Evolutionary conservation across 1,140 invertebrate species (phyloP), one percentile per base, ranked within the genome.

Genomic region (Liolophura sinensis): DNA sequence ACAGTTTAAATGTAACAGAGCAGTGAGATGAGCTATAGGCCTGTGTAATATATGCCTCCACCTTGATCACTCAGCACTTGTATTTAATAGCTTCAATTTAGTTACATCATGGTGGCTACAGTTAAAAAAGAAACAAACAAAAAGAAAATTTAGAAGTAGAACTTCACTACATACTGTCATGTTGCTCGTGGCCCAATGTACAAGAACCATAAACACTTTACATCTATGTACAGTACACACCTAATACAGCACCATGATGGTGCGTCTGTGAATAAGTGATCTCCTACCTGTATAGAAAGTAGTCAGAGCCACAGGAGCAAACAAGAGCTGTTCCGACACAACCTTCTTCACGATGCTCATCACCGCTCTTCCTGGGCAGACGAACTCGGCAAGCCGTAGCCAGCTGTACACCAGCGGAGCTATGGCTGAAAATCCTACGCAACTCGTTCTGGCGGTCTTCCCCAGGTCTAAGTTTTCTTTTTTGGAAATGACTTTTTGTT

Each of bases 321-420:
- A 72, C 15, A 63, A 31, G 16, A 72, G 40, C 40, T 74, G 70
- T 18, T 67, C 70, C 0, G 50, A 48, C 24, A 74, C 46, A 31
- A 72, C 63, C 63, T 71, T 73, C 31, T 63, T 73, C 18, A 70
- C 24, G 4, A 73, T 66, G 55, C 60, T 61, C 50, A 22, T 64
- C 18, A 67, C n/a, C 14, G 56, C 25, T 57, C 55, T 70, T n/a
- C 70, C 70, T 31, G 73, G 73, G 24, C 66, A 72, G 49, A 72
- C 22, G 31, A 47, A 55, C 49, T 74, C 73, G 18, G 65, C 65
- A 1, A 74, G 9, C 56, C 40, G 63, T 20, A 72, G 52, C 73
- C 73, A 74, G n/a, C 48, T 63, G 57, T 62, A 65, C 0, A 74
- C 67, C 24, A 70, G 24, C 31, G 73, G 73, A 0, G 70, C 73